These are phyloP conservation scores for Apotomis turbidana DNA, from an alignment of 2,888 invertebrate species.

Conservation along the genomic window DNA sequence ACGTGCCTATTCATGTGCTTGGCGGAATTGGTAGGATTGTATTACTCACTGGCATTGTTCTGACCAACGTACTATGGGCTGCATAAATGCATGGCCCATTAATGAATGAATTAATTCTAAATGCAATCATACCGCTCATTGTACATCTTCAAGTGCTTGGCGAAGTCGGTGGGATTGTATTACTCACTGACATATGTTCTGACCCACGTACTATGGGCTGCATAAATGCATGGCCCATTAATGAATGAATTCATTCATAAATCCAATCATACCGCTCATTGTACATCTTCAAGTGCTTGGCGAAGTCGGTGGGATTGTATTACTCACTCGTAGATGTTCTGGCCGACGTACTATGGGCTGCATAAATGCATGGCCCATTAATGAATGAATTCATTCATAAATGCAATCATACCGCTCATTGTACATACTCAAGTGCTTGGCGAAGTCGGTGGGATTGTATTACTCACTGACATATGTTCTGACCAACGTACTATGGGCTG, in stretches of 20 bases:
- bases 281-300: conserved; percentile 78
- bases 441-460: not conserved
- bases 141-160: conserved; percentile 78
- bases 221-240: no score
- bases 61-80: conserved; percentile 68
- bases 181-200: conserved; percentile 81
- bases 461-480: conserved; percentile 79
- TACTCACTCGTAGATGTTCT: no score
- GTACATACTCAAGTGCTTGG: no score
- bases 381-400: no score
- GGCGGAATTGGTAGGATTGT: not conserved
- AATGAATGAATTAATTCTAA: no score
- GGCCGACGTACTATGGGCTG: conserved; percentile 47
- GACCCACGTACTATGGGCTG: conserved; percentile 65
- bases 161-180: conserved; percentile 65
- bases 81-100: no score
- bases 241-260: no score
- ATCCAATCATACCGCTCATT: no score
- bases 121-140: no score
- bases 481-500: conserved; percentile 65
- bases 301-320: conserved; percentile 61
- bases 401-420: no score
- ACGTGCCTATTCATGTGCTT: no score
- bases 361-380: no score
- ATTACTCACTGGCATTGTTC: conserved; percentile 78